phyloP scores from a whole-genome alignment of 92 coral and sea anemone genomes.

The Parazoanthus swiftii region DNA sequence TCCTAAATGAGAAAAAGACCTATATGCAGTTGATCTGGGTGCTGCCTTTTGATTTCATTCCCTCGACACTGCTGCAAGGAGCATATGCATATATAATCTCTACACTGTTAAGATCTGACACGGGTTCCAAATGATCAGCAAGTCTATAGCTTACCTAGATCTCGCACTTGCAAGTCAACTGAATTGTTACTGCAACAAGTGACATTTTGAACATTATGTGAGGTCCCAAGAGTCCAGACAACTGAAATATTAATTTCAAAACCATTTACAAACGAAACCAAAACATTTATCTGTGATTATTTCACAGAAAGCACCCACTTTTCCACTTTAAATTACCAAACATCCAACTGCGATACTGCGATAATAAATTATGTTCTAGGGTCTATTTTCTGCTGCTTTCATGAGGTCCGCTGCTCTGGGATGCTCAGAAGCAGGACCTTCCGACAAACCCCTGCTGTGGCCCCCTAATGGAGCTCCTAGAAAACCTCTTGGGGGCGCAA shows the following conservation, averaged over 20 bases:
- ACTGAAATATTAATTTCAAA: background rate
- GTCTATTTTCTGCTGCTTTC: conserved; percentile 66
- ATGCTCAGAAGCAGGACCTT: conserved; percentile 62
- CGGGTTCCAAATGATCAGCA: background rate
- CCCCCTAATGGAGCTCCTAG: conserved; percentile 70
- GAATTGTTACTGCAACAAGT: background rate
- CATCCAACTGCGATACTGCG: background rate
- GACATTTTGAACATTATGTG: background rate
- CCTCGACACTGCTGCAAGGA: background rate
- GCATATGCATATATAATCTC: no score
- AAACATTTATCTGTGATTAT: background rate
- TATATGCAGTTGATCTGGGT: background rate
- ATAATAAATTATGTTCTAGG: conserved; percentile 44
- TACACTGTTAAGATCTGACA: background rate
- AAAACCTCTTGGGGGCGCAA: conserved; percentile 66
- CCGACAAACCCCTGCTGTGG: conserved; percentile 73
- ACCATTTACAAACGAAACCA: conserved; percentile 32
- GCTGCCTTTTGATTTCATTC: background rate
- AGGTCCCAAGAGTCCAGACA: background rate
- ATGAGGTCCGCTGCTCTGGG: conserved; percentile 50
- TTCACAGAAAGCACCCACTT: background rate
- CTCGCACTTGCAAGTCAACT: background rate
- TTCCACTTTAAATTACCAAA: conserved; percentile 28
- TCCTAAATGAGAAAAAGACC: background rate
- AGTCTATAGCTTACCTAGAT: background rate